phyloP scores from a whole-genome alignment of 2,888 invertebrate species.

The Gonocerus acuteangulatus region DNA sequence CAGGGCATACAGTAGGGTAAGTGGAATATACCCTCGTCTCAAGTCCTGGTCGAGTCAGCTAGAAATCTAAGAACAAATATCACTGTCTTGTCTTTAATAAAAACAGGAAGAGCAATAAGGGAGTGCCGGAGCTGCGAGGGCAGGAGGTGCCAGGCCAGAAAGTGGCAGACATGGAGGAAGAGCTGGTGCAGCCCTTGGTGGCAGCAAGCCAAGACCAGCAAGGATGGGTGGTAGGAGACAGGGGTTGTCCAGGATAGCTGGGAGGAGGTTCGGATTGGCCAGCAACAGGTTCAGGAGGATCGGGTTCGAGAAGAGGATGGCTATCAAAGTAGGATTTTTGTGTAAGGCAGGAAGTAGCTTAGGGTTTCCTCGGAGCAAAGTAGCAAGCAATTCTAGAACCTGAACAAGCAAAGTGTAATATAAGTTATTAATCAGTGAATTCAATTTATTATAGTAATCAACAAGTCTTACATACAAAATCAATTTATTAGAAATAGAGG shows the following conservation, averaged over 20 bases:
- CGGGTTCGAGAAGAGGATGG: slow-evolving; percentile 3
- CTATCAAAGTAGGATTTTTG: slow-evolving; percentile 9
- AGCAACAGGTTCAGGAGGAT: slow-evolving; percentile 11
- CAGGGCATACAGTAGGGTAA: no score
- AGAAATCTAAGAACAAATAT: no score
- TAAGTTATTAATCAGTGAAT: no score
- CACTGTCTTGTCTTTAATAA: no score
- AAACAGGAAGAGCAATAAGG: no score
- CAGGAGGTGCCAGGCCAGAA: neutral
- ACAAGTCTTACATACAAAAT: no score
- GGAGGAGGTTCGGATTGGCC: slow-evolving; percentile 15
- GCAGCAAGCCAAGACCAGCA: neutral
- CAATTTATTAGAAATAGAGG: no score
- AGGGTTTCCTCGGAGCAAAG: slow-evolving; percentile 9
- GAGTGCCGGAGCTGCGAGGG: no score
- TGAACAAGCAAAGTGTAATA: neutral
- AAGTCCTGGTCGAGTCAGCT: no score
- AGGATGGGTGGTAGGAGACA: slow-evolving; percentile 2
- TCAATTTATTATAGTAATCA: no score
- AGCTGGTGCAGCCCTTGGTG: neutral
- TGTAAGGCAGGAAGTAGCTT: slow-evolving; percentile 7
- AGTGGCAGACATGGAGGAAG: neutral
- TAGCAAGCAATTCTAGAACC: neutral
- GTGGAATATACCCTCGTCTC: no score
- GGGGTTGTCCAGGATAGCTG: slow-evolving; percentile 20